phyloP scores from a whole-genome alignment of 1,140 invertebrate species.

The Drosophila melanica region DNA sequence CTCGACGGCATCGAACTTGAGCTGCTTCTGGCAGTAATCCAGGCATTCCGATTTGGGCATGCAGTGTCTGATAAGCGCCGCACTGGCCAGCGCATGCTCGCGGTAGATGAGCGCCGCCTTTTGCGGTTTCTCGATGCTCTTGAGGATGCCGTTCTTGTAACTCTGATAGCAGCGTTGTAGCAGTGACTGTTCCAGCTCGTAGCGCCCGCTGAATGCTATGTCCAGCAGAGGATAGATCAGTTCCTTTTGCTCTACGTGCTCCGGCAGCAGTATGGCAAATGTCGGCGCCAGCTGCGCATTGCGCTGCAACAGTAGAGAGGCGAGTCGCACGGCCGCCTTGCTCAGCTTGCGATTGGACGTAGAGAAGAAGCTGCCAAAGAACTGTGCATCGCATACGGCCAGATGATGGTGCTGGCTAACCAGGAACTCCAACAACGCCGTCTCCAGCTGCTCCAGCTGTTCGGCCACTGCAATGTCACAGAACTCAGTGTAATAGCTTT shows the following conservation, averaged over 20 bases:
- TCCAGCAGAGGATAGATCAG: conserved; percentile 86
- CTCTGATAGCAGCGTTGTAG: conserved; percentile 85
- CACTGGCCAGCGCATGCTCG: conserved; percentile 85
- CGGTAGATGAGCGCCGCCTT: conserved; percentile 87
- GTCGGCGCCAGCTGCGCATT: conserved; percentile 83
- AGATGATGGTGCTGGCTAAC: conserved; percentile 86
- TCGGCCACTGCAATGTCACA: conserved; percentile 52
- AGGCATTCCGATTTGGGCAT: conserved; percentile 86
- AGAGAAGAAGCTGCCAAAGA: conserved; percentile 84
- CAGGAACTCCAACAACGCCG: conserved; percentile 85
- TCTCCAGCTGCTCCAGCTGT: conserved; percentile 85
- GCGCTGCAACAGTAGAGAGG: conserved; percentile 84
- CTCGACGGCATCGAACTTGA: conserved; percentile 87
- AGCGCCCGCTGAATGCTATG: conserved; percentile 83
- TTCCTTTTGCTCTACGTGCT: conserved; percentile 85
- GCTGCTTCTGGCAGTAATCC: conserved; percentile 85
- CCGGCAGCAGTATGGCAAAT: conserved; percentile 72
- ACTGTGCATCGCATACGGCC: conserved; percentile 82
- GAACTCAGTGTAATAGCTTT: conserved; percentile 47
- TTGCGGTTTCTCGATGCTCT: conserved; percentile 87
- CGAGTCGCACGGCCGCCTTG: conserved; percentile 85
- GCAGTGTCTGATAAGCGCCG: conserved; percentile 85
- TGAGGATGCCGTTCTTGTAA: conserved; percentile 86
- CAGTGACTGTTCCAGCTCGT: conserved; percentile 80
- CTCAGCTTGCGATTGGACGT: conserved; percentile 81